phyloP scores from a whole-genome alignment of 2,113 vertebrate species.

The Neodontobutis hainanensis region DNA sequence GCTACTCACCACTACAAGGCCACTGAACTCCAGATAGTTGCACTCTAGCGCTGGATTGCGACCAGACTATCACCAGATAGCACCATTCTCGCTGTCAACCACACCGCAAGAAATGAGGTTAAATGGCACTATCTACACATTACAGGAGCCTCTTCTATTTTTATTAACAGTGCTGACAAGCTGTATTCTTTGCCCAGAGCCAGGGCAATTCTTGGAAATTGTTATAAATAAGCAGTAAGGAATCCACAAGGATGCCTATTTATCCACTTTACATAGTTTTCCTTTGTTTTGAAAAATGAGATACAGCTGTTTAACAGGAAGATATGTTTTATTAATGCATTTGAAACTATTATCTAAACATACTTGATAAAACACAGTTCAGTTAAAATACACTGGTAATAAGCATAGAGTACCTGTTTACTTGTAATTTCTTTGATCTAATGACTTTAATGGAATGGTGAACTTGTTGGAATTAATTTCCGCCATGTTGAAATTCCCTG shows the following conservation, averaged over 20 bases:
- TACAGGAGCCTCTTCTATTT: conserved; percentile 72
- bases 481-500: conserved; percentile 54
- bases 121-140: conserved; percentile 73
- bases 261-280: conserved; percentile 44
- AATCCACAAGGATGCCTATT: conserved; percentile 34
- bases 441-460: conserved; percentile 50
- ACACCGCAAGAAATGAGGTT: conserved; percentile 72
- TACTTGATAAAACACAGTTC: conserved; percentile 33
- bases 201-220: conserved; percentile 60
- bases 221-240: conserved; percentile 53
- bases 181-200: conserved; percentile 53
- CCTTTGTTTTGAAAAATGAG: conserved; percentile 35
- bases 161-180: conserved; percentile 72
- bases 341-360: conserved; percentile 25
- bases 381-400: conserved; percentile 44
- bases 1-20: conserved; percentile 54
- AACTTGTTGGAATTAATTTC: conserved; percentile 51
- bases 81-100: conserved; percentile 62
- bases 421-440: conserved; percentile 60
- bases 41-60: conserved; percentile 66
- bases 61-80: conserved; percentile 65
- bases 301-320: conserved; percentile 23
- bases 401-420: conserved; percentile 36
- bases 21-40: conserved; percentile 70
- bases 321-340: conserved; percentile 40